Base-by-base conservation (phyloP, 2,888 invertebrate genomes). In the Caradrina kadenii region DNA sequence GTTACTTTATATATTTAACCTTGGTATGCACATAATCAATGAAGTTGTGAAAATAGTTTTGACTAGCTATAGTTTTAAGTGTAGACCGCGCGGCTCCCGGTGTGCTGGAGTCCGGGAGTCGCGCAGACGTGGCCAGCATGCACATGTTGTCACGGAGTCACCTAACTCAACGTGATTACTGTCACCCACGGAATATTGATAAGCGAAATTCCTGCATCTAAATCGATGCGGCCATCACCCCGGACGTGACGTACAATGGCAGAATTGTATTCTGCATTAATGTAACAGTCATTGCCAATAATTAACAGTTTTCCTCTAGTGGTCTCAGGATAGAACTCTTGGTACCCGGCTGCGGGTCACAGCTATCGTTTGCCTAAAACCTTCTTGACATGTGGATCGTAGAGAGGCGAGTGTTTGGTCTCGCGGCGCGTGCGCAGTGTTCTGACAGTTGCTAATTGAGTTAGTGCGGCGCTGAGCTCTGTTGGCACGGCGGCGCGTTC, bases 371-470 rank as follows among this genome's bases (percentile, higher is more conserved):
- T 17, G 17, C 15, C 17, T 45, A 13, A 39, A 39, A 45, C 45
- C 45, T 15, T 13, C 31, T 63, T 63, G 11, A 35, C 13, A 11
- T 70, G n/a, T 42, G 39, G 42, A 35, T 35, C 35, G 35, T 11
- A 49, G 35, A 39, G 6, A 39, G 42, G 6, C 45, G 19, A 67
- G 39, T 62, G 42, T 76, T 59, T 39, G 49, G 53, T 73, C 63
- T 50, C 21, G 61, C 22, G 61, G 53, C 74, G 76, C 77, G 82
- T 77, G 82, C 80, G 79, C 84, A 83, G 68, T 81, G 79, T 82
- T 82, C 70, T 64, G 85, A 83, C 79, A 78, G 79, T 67, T 63
- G 85, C 83, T 90, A 88, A 89, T 90, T 89, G 88, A 90, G 87
- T 90, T 89, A 90, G 85, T 83, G 81, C 70, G 63, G 72, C 60